Evolutionary conservation across 2,888 invertebrate genomes (phyloP).

Genomic region (Aradus depressus): DNA sequence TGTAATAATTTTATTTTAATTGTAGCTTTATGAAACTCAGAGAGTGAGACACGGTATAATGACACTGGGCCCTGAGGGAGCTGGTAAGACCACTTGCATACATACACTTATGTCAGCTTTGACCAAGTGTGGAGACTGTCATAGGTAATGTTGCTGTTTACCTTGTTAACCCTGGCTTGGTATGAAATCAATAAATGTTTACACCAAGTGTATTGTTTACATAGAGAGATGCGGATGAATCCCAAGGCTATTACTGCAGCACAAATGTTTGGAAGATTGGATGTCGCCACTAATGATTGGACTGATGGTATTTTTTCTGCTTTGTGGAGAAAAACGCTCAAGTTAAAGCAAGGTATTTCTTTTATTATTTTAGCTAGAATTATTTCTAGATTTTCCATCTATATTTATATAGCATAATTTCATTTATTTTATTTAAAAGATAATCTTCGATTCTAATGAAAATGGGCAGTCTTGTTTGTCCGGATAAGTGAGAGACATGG

Average conservation of each 20-base stretch:
- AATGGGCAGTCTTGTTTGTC: too few relatives aligned
- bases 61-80: constrained; percentile 89
- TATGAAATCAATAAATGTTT: too few relatives aligned
- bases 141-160: constrained; percentile 48
- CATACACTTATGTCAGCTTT: constrained; percentile 83
- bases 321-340: constrained; percentile 87
- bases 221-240: constrained; percentile 95
- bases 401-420: constrained; percentile 1
- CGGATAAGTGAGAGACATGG: too few relatives aligned
- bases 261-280: constrained; percentile 93
- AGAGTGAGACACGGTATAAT: constrained; percentile 91
- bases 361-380: neutral
- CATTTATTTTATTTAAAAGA: too few relatives aligned
- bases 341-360: constrained; percentile 57
- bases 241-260: constrained; percentile 95
- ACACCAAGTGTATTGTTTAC: too few relatives aligned
- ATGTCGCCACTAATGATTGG: constrained; percentile 97
- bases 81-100: constrained; percentile 88
- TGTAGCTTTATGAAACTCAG: constrained; percentile 84
- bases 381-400: neutral
- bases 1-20: constrained; percentile 23
- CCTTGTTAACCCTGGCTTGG: too few relatives aligned
- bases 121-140: constrained; percentile 69
- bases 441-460: too few relatives aligned
- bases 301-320: constrained; percentile 97